Conservation (phyloP, 1,140 invertebrate genomes). For the Liolophura sinensis region DNA sequence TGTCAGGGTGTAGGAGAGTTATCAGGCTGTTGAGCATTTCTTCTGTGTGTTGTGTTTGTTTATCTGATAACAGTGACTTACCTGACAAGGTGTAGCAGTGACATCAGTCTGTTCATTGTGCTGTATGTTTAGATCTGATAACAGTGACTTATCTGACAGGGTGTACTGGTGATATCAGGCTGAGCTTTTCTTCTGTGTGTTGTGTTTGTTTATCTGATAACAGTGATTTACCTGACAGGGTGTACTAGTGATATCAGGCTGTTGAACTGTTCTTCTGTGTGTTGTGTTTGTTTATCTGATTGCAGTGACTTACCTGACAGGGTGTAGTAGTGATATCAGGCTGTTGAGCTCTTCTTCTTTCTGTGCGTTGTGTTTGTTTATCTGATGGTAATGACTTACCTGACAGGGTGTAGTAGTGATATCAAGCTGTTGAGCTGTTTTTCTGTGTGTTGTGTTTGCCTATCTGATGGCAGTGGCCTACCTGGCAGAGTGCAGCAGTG, state of each 20-base stretch:
- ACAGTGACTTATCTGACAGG: too few relatives aligned
- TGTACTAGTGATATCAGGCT: neutral
- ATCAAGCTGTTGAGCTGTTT: conserved; percentile 43
- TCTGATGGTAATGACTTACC: neutral
- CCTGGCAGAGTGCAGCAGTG: too few relatives aligned
- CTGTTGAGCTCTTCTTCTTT: too few relatives aligned
- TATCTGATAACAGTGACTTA: too few relatives aligned
- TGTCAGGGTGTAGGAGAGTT: conserved; percentile 47
- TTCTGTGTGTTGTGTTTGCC: conserved; percentile 30
- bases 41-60: too few relatives aligned
- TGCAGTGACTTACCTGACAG: conserved; percentile 23
- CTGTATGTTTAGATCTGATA: too few relatives aligned
- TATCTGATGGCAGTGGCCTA: too few relatives aligned
- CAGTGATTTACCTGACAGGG: conserved; percentile 6
- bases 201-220: too few relatives aligned
- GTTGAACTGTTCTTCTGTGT: too few relatives aligned
- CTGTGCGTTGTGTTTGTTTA: neutral
- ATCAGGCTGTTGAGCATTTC: too few relatives aligned
- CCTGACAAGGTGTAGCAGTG: conserved; percentile 44
- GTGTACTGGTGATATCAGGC: neutral
- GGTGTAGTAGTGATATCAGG: conserved; percentile 45
- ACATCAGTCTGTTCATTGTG: conserved; percentile 22
- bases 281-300: too few relatives aligned
- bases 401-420: conserved; percentile 47
- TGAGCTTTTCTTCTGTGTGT: conserved; percentile 51